Conservation (phyloP, 1,140 invertebrate species). For the Hormaphis cornu region DNA sequence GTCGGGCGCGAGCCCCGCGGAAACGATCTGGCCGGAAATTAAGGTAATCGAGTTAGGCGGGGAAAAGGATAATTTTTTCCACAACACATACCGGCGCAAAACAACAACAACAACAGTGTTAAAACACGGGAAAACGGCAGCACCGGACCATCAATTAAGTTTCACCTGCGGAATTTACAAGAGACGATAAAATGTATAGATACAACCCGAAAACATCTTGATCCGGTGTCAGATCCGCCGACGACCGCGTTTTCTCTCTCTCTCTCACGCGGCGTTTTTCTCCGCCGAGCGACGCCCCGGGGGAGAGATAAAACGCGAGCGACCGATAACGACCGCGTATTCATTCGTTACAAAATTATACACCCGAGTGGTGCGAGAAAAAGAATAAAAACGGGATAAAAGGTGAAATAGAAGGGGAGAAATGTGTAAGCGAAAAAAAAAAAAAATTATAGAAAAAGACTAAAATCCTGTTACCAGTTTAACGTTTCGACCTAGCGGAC, state of each 20-base stretch:
- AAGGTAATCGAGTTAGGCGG: slow-evolving; percentile 28
- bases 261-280: too few species aligned
- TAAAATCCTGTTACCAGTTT: too few species aligned
- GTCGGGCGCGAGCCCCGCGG: slow-evolving; percentile 4
- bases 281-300: not conserved
- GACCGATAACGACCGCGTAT: slow-evolving; percentile 7
- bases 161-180: slow-evolving; percentile 21
- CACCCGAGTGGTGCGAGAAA: too few species aligned
- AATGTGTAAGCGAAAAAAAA: too few species aligned
- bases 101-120: not conserved
- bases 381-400: too few species aligned
- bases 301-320: slow-evolving; percentile 14
- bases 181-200: slow-evolving; percentile 27
- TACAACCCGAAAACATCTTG: slow-evolving; percentile 22
- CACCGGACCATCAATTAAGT: slow-evolving; percentile 20
- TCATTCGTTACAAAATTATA: slow-evolving; percentile 24
- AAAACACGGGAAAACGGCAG: not conserved
- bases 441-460: too few species aligned
- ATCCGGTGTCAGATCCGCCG: not conserved
- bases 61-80: too few species aligned
- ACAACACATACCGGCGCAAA: too few species aligned
- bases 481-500: too few species aligned
- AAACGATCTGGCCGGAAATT: slow-evolving; percentile 27
- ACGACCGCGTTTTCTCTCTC: not conserved
- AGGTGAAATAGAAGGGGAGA: too few species aligned